Evolutionary conservation across 2,888 invertebrate genomes (phyloP), one percentile per base, ranked within the genome.

Genomic region (Syrphus vitripennis): DNA sequence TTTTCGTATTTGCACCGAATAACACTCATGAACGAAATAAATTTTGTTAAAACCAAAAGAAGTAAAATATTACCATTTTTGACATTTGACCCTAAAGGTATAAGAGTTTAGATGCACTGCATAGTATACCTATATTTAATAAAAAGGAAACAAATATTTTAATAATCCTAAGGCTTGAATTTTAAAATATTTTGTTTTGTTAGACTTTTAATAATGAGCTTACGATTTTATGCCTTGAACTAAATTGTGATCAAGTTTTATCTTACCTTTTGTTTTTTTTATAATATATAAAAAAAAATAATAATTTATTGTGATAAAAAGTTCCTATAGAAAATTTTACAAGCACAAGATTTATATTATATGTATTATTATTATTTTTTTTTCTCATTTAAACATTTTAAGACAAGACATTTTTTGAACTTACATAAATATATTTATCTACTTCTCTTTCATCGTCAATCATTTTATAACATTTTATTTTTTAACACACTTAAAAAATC

Each of bases 281-380:
- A 37, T 14, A 37, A 37, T 37, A 6, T 24, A 31, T 12, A 6
- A 57, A 59, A 59, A 83, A 61, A 69, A 55, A 75, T 67, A 26
- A 14, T 45, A n/a, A 31, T n/a, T 34, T 21, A 67, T 34, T 81
- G 81, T 84, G 84, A 84, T 84, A 81, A 81, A 19, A 72, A 81
- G 84, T 84, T 84, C 84, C 84, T 84, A 84, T 81, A 81, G 65
- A 76, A 57, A 77, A 69, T 72, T 80, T 75, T 80, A 84, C 80
- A 81, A 84, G 59, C 80, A 84, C 76, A 48, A 70, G 16, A 79
- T 61, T 42, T 61, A 34, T 31, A 50, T 50, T 77, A 34, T 42
- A 50, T 26, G 48, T 61, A 34, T 29, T 57, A 14, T 42, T 70
- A 50, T 63, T 37, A n/a, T 74, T 53, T 31, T 40, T 63, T 50